Conservation (phyloP, 2,797 vertebrate species). For the Eidolon dupreanum region DNA sequence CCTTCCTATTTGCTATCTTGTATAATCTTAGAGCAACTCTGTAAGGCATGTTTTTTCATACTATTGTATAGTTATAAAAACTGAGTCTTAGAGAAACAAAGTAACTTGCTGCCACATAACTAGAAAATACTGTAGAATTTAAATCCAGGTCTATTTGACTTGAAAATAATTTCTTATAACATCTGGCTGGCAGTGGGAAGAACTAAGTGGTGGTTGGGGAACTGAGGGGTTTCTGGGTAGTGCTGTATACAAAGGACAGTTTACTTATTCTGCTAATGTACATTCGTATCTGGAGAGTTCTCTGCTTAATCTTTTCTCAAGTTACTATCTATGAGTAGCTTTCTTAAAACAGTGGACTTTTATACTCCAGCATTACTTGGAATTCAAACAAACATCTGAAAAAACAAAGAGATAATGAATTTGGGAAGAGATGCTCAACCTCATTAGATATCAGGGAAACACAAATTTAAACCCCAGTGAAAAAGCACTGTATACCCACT, state of each 20-base stretch:
- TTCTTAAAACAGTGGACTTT: neutral
- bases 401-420: neutral
- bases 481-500: neutral
- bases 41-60: neutral
- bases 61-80: slow-evolving; percentile 26
- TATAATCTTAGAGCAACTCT: neutral
- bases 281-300: neutral
- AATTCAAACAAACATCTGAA: neutral
- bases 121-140: neutral
- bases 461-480: neutral
- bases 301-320: neutral
- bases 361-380: neutral
- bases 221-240: neutral
- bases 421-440: neutral
- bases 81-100: neutral
- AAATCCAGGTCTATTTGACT: neutral
- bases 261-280: neutral
- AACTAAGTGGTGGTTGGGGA: neutral
- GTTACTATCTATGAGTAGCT: neutral
- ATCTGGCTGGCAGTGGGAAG: neutral
- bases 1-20: neutral
- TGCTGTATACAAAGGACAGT: neutral
- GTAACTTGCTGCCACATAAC: neutral
- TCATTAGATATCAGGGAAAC: neutral
- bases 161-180: neutral